Base-by-base conservation (phyloP, 2,113 vertebrate species). In the Sigmodon hispidus region DNA sequence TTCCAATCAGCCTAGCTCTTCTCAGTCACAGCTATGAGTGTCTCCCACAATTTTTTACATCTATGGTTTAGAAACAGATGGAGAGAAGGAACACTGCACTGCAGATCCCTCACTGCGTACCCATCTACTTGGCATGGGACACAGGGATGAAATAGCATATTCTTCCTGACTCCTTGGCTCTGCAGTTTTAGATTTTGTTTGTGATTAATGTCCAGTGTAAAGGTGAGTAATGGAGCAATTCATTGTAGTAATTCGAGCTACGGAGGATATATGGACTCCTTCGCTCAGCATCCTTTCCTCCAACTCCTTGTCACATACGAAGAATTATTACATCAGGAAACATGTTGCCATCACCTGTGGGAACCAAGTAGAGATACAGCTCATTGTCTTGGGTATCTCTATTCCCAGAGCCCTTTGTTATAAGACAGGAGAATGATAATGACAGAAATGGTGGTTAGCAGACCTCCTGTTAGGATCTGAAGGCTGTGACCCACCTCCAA, bases 201-300 rank as follows among this genome's bases (percentile, higher is more conserved):
- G 88, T 97, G 96, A 98, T 98, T 96, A 95, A 98, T 97, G 94
- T 94, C 70, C 77, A 95, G 94, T 96, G 67, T 96, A 97, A 96
- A 97, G 96, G 97, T 97, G 96, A 97, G 96, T 96, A 97, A 97
- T 97, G 90, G 90, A 93, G 96, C 93, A 96, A 97, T 97, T 95
- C 96, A 97, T 92, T 97, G 93, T 94, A 75, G 96, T 92, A 96
- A 97, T 97, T 97, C 61, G 13, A 96, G 93, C 96, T 96, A 92
- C 89, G 45, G 94, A 90, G 87, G 94, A 95, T 97, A 95, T 95
- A 96, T 94, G 93, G 95, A 96, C 93, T 96, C 84, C 94, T 95
- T 96, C 0, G 16, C 95, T 96, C 97, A 97, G 95, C 96, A 96
- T 89, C 90, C 87, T 83, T 84, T 94, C 87, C 70, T 97, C 96